Conservation (phyloP, 2,888 invertebrate species). For the Nomada fabriciana region DNA sequence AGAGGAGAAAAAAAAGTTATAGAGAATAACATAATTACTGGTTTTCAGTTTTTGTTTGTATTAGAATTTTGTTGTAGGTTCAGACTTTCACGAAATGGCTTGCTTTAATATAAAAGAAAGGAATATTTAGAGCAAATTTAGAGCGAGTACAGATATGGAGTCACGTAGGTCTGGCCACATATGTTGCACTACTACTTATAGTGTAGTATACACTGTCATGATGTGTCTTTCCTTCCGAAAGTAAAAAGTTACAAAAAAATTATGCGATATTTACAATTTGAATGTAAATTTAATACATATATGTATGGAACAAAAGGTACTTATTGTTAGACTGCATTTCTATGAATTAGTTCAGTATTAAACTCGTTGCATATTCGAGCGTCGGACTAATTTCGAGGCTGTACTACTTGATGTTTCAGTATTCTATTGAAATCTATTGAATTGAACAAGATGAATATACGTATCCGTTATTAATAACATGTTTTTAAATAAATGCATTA, state of each 20-base stretch:
- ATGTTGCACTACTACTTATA: slow-evolving; percentile 4
- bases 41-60: too few relatives aligned
- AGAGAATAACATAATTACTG: background rate
- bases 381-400: background rate
- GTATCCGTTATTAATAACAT: too few relatives aligned
- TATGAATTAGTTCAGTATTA: background rate
- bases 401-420: slow-evolving; percentile 1
- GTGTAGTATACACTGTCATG: too few relatives aligned
- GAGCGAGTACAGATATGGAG: background rate
- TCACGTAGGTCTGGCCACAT: background rate
- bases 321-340: background rate
- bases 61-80: too few relatives aligned
- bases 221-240: background rate
- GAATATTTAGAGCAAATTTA: too few relatives aligned
- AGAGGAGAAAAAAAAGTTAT: background rate
- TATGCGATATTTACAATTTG: background rate
- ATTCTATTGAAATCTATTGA: background rate
- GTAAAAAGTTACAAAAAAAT: background rate
- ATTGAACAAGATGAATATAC: too few relatives aligned
- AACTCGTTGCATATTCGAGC: background rate
- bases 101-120: too few relatives aligned
- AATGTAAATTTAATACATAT: background rate
- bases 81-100: too few relatives aligned
- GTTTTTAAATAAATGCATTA: background rate
- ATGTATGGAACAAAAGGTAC: background rate